Conservation (phyloP, 2,888 invertebrate species). For the Leucophenga montana region DNA sequence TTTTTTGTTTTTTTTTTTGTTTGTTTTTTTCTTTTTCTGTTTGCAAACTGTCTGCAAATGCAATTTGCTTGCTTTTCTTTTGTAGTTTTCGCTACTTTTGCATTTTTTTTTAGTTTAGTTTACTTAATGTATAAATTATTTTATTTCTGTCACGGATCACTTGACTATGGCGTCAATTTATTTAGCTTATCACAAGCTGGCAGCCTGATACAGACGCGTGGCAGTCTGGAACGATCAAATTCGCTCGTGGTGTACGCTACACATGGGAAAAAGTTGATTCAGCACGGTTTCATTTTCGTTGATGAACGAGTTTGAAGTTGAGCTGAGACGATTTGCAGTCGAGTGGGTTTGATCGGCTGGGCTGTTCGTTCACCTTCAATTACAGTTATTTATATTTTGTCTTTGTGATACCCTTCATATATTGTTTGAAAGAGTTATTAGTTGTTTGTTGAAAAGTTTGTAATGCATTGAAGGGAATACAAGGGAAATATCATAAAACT, state of each 20-base stretch:
- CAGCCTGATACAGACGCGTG: constrained; percentile 47
- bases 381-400: too few species aligned
- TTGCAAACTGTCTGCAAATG: neutral
- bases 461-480: neutral
- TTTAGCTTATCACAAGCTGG: constrained; percentile 34
- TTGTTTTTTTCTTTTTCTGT: neutral
- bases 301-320: too few species aligned
- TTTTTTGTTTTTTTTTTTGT: neutral
- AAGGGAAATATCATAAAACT: too few species aligned
- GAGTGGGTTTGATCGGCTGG: too few species aligned
- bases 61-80: neutral
- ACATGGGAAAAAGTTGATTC: neutral
- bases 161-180: constrained; percentile 36
- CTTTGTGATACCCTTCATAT: neutral
- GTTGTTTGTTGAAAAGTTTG: too few species aligned
- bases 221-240: constrained; percentile 36
- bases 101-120: too few species aligned
- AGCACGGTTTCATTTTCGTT: neutral
- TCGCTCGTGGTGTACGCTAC: constrained; percentile 25
- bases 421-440: too few species aligned
- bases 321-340: too few species aligned
- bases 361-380: too few species aligned
- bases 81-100: constrained; percentile 7
- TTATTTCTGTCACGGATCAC: constrained; percentile 11
- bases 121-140: constrained; percentile 30